Conservation (phyloP, 2,888 invertebrate species). For the Mimas tiliae region DNA sequence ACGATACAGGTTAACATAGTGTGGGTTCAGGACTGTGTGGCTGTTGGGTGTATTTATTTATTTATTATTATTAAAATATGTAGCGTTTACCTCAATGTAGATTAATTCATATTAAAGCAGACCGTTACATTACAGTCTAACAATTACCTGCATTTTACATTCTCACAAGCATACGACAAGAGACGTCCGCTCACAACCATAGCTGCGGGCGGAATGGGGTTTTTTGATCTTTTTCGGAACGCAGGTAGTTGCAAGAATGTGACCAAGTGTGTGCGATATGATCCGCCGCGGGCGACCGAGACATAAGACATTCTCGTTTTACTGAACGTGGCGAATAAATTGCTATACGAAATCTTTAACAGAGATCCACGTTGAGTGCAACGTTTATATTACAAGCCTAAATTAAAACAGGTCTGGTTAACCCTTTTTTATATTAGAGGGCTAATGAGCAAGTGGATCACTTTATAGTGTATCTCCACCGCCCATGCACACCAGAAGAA, state of each 20-base stretch:
- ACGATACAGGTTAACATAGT: too few species aligned
- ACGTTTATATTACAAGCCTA: not conserved
- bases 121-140: constrained; percentile 50
- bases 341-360: constrained; percentile 49
- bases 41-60: too few species aligned
- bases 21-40: too few species aligned
- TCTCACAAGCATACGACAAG: constrained; percentile 63
- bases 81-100: too few species aligned
- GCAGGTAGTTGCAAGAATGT: constrained; percentile 73
- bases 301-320: constrained; percentile 50
- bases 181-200: constrained; percentile 61
- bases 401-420: not conserved
- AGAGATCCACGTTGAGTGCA: constrained; percentile 45
- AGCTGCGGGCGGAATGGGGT: constrained; percentile 61
- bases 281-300: constrained; percentile 59
- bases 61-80: too few species aligned
- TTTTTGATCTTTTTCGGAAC: constrained; percentile 47
- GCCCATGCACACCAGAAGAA: too few species aligned
- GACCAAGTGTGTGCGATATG: constrained; percentile 71
- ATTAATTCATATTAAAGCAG: constrained; percentile 27
- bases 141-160: constrained; percentile 55
- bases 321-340: constrained; percentile 56
- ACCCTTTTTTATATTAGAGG: too few species aligned
- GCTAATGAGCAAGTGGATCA: too few species aligned
- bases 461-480: too few species aligned